These are phyloP conservation scores for Thumatha senex DNA, from an alignment of 2,888 invertebrate species.

Conservation along the genomic window DNA sequence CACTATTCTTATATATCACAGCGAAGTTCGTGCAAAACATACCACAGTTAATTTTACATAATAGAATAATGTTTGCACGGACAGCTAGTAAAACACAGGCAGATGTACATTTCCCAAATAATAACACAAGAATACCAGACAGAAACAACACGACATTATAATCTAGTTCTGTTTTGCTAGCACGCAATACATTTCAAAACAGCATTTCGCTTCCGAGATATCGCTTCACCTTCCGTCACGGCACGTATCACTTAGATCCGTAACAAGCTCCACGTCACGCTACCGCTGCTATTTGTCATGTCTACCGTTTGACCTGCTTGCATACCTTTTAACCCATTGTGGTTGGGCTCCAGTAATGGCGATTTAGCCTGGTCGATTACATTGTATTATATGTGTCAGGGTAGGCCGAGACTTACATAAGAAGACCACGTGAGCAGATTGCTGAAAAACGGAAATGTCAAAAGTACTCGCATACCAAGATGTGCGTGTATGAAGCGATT, in stretches of 20 bases:
- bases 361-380: background rate
- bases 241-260: conserved; percentile 4
- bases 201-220: conserved; percentile 8
- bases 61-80: too few species aligned
- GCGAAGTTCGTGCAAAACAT: too few species aligned
- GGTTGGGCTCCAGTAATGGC: conserved; percentile 3
- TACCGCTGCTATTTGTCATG: conserved; percentile 30
- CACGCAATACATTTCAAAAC: conserved; percentile 9
- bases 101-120: too few species aligned
- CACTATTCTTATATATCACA: too few species aligned
- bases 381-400: background rate
- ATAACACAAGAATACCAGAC: background rate
- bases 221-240: conserved; percentile 15
- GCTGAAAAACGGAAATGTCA: too few species aligned
- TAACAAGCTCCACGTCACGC: conserved; percentile 7
- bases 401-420: too few species aligned
- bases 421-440: too few species aligned
- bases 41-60: too few species aligned
- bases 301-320: conserved; percentile 30
- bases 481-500: too few species aligned
- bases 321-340: conserved; percentile 27
- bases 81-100: background rate
- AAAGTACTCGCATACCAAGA: too few species aligned
- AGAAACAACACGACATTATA: background rate
- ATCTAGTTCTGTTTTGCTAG: background rate